A percentile compares a stretch with the other conserved stretches of the same genome.
phyloP scores from a whole-genome alignment of 2,113 vertebrate species.

The Rousettus leschenaultii region DNA sequence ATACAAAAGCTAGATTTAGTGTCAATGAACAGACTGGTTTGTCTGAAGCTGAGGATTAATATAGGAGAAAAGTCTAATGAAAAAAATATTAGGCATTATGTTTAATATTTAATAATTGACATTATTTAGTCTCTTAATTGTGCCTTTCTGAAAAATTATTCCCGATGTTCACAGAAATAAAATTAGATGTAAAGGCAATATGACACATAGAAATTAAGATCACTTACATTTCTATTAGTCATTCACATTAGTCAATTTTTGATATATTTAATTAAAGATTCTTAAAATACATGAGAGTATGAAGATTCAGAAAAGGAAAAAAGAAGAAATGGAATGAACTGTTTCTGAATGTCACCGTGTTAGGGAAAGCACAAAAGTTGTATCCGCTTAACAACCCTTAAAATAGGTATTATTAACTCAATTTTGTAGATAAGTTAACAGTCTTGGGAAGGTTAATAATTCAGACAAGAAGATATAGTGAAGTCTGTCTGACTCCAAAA shows the following conservation, averaged over 20 bases:
- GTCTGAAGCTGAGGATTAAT: neutral
- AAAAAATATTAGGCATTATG: conserved; percentile 1
- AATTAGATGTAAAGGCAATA: conserved; percentile 22
- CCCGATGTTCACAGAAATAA: neutral
- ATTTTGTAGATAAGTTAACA: neutral
- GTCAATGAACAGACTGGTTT: neutral
- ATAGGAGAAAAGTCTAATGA: neutral
- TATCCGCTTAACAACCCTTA: neutral
- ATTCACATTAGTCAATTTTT: conserved; percentile 3
- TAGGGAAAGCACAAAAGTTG: neutral
- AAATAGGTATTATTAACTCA: neutral
- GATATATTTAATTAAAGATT: neutral
- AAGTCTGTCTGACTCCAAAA: neutral
- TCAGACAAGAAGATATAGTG: neutral
- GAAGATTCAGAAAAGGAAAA: conserved; percentile 30
- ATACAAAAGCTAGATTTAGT: neutral
- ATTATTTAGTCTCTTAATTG: neutral
- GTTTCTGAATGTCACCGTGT: neutral
- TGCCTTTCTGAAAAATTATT: conserved; percentile 10
- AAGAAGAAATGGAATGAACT: neutral
- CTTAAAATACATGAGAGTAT: neutral
- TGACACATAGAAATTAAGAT: neutral
- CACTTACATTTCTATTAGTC: neutral
- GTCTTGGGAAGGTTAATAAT: neutral
- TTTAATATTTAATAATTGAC: conserved; percentile 5